phyloP scores from a whole-genome alignment of 2,888 invertebrate genomes.

The Periphyllus acericola region DNA sequence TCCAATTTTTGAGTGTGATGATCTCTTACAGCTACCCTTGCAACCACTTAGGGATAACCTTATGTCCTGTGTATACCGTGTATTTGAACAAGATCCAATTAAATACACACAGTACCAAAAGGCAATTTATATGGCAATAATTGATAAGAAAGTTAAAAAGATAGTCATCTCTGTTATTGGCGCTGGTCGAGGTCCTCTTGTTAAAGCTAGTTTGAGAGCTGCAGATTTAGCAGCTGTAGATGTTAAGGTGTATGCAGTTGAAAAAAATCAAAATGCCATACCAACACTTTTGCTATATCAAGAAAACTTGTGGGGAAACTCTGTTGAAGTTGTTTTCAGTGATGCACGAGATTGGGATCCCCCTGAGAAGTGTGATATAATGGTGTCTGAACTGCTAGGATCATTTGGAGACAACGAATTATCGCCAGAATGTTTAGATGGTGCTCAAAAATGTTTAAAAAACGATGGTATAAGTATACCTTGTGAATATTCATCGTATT shows the following conservation, averaged over 20 bases:
- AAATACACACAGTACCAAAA: conserved; percentile 91
- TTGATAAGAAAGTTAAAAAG: conserved; percentile 69
- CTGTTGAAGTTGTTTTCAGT: conserved; percentile 81
- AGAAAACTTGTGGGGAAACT: conserved; percentile 79
- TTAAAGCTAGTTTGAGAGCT: conserved; percentile 88
- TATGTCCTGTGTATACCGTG: conserved; percentile 95
- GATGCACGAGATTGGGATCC: conserved; percentile 88
- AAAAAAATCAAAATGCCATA: conserved; percentile 94
- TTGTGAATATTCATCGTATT: conserved; percentile 85
- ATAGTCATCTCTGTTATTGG: conserved; percentile 84
- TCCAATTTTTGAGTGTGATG: conserved; percentile 71
- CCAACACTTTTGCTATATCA: conserved; percentile 66
- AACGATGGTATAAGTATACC: conserved; percentile 94
- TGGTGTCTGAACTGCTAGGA: conserved; percentile 94
- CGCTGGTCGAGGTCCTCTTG: conserved; percentile 94
- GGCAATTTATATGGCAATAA: conserved; percentile 82
- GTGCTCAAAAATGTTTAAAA: conserved; percentile 87
- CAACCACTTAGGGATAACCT: conserved; percentile 96
- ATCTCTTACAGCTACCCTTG: conserved; percentile 87
- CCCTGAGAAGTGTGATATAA: conserved; percentile 89
- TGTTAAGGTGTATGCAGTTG: conserved; percentile 91
- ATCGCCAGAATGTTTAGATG: conserved; percentile 97
- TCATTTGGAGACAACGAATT: conserved; percentile 99
- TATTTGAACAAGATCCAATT: conserved; percentile 96
- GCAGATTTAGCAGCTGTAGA: conserved; percentile 75